Percentiles rank a stretch among this genome's conserved stretches.
Evolutionary conservation across 2,888 invertebrate genomes (phyloP).

Genomic region (Podotricha telesiphe): DNA sequence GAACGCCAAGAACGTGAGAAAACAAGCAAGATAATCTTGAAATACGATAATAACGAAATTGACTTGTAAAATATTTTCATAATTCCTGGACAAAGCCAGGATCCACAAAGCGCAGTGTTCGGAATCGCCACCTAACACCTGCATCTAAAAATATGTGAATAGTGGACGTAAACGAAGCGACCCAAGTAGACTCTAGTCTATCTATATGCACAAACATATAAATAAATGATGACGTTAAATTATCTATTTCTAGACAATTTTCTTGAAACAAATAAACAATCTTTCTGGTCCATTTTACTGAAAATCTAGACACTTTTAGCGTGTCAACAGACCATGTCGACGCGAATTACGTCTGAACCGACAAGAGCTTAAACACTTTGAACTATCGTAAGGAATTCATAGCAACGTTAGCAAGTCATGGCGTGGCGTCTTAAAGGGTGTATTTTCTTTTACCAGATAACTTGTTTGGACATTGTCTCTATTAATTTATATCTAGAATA

Average conservation of each 20-base stretch:
- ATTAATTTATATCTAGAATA: too few relatives aligned
- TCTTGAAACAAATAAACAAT: constrained; percentile 8
- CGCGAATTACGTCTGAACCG: constrained; percentile 2
- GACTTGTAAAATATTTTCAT: too few relatives aligned
- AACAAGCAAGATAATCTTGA: too few relatives aligned
- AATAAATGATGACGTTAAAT: too few relatives aligned
- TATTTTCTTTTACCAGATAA: background rate
- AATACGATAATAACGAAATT: too few relatives aligned
- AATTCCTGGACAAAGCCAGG: too few relatives aligned
- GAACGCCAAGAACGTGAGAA: too few relatives aligned
- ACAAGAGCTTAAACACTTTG: constrained; percentile 4
- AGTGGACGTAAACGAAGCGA: too few relatives aligned
- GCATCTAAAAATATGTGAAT: too few relatives aligned
- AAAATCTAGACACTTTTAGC: constrained; percentile 22
- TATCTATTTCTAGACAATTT: background rate
- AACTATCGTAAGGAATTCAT: constrained; percentile 3
- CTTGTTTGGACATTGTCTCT: background rate
- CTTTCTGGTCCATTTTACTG: constrained; percentile 2
- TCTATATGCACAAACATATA: background rate
- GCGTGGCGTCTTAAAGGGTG: background rate
- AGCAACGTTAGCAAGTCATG: background rate
- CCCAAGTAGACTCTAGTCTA: too few relatives aligned
- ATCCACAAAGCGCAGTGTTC: too few relatives aligned
- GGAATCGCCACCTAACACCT: too few relatives aligned
- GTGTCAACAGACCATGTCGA: constrained; percentile 25